phyloP scores from a whole-genome alignment of 1,140 invertebrate genomes.

The Daktulosphaira vitifoliae region DNA sequence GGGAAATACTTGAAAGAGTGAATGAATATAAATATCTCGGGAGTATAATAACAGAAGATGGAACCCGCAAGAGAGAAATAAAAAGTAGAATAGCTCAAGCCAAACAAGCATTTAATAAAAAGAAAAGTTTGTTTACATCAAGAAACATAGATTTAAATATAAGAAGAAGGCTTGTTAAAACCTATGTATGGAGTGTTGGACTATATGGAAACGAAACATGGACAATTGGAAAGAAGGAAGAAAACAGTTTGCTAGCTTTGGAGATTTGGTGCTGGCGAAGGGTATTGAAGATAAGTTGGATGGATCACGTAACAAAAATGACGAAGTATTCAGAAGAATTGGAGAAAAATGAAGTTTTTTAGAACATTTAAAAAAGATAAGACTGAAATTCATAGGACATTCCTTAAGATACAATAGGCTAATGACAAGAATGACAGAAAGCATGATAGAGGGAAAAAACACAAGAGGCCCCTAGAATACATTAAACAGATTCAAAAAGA shows the following conservation, averaged over 20 bases:
- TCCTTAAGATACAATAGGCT: neutral
- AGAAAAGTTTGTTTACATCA: neutral
- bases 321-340: neutral
- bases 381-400: conserved; percentile 17
- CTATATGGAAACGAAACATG: conserved; percentile 37
- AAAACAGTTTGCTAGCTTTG: conserved; percentile 36
- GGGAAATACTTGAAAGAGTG: neutral
- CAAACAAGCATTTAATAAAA: neutral
- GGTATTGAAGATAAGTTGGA: conserved; percentile 35
- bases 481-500: neutral
- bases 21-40: conserved; percentile 3
- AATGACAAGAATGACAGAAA: conserved; percentile 2
- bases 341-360: too few relatives aligned
- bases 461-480: neutral
- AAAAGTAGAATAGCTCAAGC: neutral
- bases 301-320: conserved; percentile 9
- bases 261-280: conserved; percentile 39
- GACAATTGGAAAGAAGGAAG: conserved; percentile 36
- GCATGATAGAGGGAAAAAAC: conserved; percentile 15
- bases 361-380: too few relatives aligned
- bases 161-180: neutral
- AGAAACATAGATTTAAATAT: neutral
- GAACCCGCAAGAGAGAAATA: neutral
- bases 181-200: conserved; percentile 21
- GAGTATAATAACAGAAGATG: neutral